A percentile compares a stretch with the other conserved stretches of the same genome.
phyloP scores from a whole-genome alignment of 2,888 invertebrate genomes.

The Escarpia spicata region DNA sequence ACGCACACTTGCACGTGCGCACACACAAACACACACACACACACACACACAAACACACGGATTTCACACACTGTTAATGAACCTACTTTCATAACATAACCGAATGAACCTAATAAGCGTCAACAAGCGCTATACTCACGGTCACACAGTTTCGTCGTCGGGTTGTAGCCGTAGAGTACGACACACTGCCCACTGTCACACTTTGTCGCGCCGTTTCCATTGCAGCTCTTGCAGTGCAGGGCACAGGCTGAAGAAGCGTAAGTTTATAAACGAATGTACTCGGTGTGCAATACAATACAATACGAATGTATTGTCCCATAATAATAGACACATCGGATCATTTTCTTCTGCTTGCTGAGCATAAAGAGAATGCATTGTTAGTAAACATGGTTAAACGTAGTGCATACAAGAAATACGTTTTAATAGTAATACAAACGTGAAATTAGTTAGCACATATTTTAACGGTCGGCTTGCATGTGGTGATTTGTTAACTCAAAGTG shows the following conservation, averaged over 20 bases:
- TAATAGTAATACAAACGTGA: too few species aligned
- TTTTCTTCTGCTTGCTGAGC: too few species aligned
- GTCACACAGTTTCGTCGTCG: constrained; percentile 29
- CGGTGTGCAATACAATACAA: too few species aligned
- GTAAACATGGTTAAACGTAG: too few species aligned
- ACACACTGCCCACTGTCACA: constrained; percentile 32
- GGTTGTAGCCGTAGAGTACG: constrained; percentile 25
- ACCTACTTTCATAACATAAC: neutral
- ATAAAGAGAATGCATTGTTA: too few species aligned
- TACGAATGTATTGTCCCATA: too few species aligned
- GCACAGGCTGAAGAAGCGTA: constrained; percentile 31
- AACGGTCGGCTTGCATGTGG: too few species aligned
- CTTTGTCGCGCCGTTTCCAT: constrained; percentile 26
- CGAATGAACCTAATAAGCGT: neutral
- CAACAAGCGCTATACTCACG: constrained; percentile 19
- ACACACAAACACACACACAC: neutral
- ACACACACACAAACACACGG: neutral
- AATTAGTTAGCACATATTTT: too few species aligned
- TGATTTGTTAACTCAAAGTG: too few species aligned
- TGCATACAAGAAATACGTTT: too few species aligned
- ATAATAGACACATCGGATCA: too few species aligned
- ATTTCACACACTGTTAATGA: neutral
- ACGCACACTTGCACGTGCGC: neutral
- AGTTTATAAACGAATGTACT: too few species aligned
- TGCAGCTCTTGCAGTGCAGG: constrained; percentile 34